Evolutionary conservation across 1,140 invertebrate genomes (phyloP).

Genomic region (Gryon sp.): DNA sequence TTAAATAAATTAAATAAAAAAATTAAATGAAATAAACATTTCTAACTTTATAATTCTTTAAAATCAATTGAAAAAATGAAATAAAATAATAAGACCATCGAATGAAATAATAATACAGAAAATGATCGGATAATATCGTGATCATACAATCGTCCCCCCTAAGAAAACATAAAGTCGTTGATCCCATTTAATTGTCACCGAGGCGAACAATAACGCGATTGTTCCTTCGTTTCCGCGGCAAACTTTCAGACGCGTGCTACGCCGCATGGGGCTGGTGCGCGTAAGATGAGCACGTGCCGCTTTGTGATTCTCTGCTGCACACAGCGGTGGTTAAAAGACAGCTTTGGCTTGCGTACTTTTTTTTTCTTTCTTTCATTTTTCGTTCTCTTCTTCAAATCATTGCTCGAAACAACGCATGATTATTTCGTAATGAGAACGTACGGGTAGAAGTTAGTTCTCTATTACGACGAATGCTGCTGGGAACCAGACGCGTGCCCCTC

Average conservation of each 20-base stretch:
- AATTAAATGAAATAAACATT: too few relatives aligned
- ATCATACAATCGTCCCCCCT: conserved; percentile 20
- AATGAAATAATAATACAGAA: conserved; percentile 31
- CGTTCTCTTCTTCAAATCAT: conserved; percentile 22
- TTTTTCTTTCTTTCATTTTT: conserved; percentile 3
- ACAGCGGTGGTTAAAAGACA: conserved; percentile 61
- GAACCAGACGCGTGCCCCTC: conserved; percentile 69
- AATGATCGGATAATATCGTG: conserved; percentile 19
- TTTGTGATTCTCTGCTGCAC: conserved; percentile 68
- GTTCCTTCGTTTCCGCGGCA: conserved; percentile 63
- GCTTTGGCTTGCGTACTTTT: conserved; percentile 27
- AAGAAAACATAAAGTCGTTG: conserved; percentile 43
- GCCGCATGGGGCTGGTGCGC: conserved; percentile 69
- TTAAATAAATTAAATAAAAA: too few relatives aligned
- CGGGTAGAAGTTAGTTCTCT: conserved; percentile 42
- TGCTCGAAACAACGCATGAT: conserved; percentile 46
- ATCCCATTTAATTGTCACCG: conserved; percentile 60
- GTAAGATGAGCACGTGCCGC: conserved; percentile 70
- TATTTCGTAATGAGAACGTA: conserved; percentile 54
- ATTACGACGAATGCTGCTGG: conserved; percentile 34
- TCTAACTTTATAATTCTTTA: too few relatives aligned
- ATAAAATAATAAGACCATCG: conserved; percentile 2
- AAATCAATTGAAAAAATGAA: too few relatives aligned
- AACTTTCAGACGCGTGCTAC: conserved; percentile 72
- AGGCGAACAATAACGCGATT: conserved; percentile 69